phyloP scores from a whole-genome alignment of 2,888 invertebrate genomes.

The Xestobium rufovillosum region DNA sequence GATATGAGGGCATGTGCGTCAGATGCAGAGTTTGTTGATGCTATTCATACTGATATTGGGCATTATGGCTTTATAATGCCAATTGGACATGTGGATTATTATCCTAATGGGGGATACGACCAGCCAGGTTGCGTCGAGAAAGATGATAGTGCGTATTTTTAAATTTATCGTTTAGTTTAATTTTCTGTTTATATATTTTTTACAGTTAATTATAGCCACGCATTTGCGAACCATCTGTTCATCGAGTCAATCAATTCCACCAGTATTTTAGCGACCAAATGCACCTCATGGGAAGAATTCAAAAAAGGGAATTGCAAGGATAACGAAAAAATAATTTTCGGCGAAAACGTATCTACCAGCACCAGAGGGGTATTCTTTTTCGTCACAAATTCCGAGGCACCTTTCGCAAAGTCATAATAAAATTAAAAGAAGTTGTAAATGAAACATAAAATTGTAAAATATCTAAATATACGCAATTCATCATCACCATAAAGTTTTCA shows the following conservation, averaged over 20 bases:
- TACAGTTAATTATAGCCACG: constrained; percentile 46
- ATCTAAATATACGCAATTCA: no score
- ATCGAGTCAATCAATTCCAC: constrained; percentile 43
- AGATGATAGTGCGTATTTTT: background rate
- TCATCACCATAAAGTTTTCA: no score
- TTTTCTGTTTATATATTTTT: no score
- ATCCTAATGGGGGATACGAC: constrained; percentile 41
- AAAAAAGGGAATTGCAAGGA: constrained; percentile 30
- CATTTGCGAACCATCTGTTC: constrained; percentile 42
- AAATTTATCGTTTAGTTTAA: background rate
- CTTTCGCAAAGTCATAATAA: constrained; percentile 7
- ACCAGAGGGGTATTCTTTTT: constrained; percentile 29
- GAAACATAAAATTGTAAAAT: no score
- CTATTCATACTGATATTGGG: constrained; percentile 42
- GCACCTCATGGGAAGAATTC: constrained; percentile 37
- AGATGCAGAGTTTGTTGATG: constrained; percentile 41
- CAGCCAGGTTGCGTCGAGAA: constrained; percentile 39
- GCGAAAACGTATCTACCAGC: constrained; percentile 23
- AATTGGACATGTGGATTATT: constrained; percentile 40
- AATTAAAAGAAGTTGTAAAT: no score
- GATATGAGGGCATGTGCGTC: constrained; percentile 33
- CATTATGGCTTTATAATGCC: constrained; percentile 38
- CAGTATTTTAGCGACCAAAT: constrained; percentile 38
- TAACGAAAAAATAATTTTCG: constrained; percentile 24
- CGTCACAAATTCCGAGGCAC: constrained; percentile 21